A percentile compares a stretch with the other conserved stretches of the same genome.
phyloP scores from a whole-genome alignment of 2,113 vertebrate genomes.

The Scomber japonicus region DNA sequence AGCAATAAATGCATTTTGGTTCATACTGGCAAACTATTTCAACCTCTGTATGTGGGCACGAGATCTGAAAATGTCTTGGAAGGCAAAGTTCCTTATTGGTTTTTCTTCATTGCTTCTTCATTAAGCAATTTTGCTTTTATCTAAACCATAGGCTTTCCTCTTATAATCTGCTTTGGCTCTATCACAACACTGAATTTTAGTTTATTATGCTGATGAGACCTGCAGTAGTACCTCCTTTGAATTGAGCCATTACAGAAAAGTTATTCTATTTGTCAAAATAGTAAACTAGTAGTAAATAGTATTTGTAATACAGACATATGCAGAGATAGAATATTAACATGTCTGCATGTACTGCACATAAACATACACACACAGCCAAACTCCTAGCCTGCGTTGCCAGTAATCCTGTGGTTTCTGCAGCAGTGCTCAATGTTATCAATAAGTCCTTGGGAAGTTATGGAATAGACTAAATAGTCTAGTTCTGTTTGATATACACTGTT shows the following conservation, averaged over 20 bases:
- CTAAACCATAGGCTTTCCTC: too few species aligned
- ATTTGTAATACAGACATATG: background rate
- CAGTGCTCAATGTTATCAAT: slow-evolving; percentile 55
- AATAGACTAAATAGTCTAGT: slow-evolving; percentile 73
- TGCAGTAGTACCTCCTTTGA: background rate
- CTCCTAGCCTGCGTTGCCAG: background rate
- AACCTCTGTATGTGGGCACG: too few species aligned
- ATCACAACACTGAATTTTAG: background rate
- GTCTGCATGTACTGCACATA: background rate
- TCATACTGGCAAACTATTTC: too few species aligned
- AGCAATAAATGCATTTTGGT: too few species aligned
- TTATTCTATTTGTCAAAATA: background rate
- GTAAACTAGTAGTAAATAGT: background rate
- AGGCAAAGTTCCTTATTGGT: too few species aligned
- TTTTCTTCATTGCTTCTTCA: too few species aligned
- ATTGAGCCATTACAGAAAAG: background rate
- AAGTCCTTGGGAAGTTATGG: slow-evolving; percentile 62
- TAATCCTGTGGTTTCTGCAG: slow-evolving; percentile 29
- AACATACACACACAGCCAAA: slow-evolving; percentile 10
- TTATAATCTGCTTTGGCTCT: too few species aligned
- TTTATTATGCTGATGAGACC: background rate
- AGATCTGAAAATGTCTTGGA: too few species aligned
- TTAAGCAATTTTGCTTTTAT: too few species aligned
- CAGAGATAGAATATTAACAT: background rate
- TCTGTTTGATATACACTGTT: slow-evolving; percentile 56